Evolutionary conservation across 2,797 vertebrate species (phyloP).

Genomic region (Phataginus tricuspis): DNA sequence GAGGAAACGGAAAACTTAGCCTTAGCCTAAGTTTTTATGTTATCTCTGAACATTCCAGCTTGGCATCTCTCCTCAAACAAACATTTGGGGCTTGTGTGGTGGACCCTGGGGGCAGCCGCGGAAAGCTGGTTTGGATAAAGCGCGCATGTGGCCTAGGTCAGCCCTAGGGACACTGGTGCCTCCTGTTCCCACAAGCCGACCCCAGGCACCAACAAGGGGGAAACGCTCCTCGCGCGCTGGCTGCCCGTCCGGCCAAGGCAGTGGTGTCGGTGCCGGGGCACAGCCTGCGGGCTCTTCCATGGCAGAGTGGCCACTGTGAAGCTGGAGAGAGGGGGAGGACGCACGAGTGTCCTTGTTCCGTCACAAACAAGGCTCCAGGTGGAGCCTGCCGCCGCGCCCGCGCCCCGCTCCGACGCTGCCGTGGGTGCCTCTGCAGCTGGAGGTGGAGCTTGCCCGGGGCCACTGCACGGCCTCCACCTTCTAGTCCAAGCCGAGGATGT

Average conservation of each 20-base stretch:
- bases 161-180: not conserved
- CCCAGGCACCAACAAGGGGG: not conserved
- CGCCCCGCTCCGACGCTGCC: not conserved
- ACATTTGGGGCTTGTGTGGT: rapidly evolving
- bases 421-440: rapidly evolving
- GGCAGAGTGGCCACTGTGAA: rapidly evolving
- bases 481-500: not conserved
- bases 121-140: rapidly evolving
- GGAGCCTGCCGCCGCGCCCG: rapidly evolving
- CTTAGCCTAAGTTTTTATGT: rapidly evolving
- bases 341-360: too few relatives aligned
- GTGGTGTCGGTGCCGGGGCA: rapidly evolving
- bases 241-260: rapidly evolving
- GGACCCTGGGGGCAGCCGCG: rapidly evolving
- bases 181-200: not conserved
- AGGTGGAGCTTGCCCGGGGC: not conserved
- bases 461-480: rapidly evolving
- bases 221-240: rapidly evolving
- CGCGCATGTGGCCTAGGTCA: rapidly evolving
- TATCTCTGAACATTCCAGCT: not conserved
- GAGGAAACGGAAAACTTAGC: not conserved
- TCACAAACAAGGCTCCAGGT: rapidly evolving
- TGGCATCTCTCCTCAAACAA: too few relatives aligned
- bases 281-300: rapidly evolving
- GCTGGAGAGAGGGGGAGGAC: not conserved